Percentiles rank a stretch among this genome's conserved stretches.
Evolutionary conservation across 2,113 vertebrate genomes (phyloP).

Genomic region (Ginglymostoma cirratum): DNA sequence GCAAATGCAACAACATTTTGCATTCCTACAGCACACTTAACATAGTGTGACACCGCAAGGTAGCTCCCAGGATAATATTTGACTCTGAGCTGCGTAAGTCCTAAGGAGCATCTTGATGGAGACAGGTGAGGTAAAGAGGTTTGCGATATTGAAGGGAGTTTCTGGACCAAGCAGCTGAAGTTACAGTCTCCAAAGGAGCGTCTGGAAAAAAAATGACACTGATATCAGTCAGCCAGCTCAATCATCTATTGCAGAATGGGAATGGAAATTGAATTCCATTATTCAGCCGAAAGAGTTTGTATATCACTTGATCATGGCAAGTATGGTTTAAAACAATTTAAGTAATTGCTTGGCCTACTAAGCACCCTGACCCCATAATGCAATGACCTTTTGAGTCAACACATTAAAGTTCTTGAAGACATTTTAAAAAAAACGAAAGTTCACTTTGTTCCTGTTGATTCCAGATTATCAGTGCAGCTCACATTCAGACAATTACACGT

Average conservation of each 20-base stretch:
- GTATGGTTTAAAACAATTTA: conserved; percentile 5
- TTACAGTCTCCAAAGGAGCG: no score
- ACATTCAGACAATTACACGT: conserved; percentile 68
- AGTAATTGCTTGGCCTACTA: not conserved
- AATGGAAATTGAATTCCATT: conserved; percentile 13
- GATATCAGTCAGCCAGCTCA: conserved; percentile 28
- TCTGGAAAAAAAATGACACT: not conserved
- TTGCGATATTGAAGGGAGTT: not conserved
- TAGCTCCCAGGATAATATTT: not conserved
- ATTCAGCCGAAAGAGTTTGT: conserved; percentile 26
- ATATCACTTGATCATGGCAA: conserved; percentile 28
- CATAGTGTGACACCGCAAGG: not conserved
- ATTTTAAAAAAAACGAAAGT: conserved; percentile 48
- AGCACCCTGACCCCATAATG: not conserved
- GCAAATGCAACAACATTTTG: not conserved
- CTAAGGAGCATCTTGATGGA: not conserved
- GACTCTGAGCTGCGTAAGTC: not conserved
- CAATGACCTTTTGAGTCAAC: not conserved
- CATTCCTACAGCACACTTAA: not conserved
- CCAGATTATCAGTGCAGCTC: conserved; percentile 71
- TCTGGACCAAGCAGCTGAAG: not conserved
- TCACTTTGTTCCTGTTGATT: conserved; percentile 66
- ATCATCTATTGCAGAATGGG: not conserved
- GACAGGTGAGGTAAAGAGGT: not conserved
- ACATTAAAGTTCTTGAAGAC: conserved; percentile 37